phyloP scores from a whole-genome alignment of 2,888 invertebrate species.

The Lithophane socia region DNA sequence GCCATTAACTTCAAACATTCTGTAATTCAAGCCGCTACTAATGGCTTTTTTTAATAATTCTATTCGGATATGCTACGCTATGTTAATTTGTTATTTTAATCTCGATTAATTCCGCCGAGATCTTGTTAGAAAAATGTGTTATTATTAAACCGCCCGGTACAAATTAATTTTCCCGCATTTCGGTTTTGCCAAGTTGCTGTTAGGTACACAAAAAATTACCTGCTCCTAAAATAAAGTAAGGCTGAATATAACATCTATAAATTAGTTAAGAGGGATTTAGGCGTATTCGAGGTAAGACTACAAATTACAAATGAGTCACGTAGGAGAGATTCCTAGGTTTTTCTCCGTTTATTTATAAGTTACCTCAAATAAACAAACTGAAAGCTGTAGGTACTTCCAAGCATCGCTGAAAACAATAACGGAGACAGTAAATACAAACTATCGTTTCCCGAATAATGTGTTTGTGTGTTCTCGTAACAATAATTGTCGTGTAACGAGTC shows the following conservation, averaged over 20 bases:
- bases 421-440: slow-evolving; percentile 55
- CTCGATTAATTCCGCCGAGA: slow-evolving; percentile 27
- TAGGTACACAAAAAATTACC: slow-evolving; percentile 42
- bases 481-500: slow-evolving; percentile 83
- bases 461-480: slow-evolving; percentile 80
- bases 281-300: slow-evolving; percentile 40
- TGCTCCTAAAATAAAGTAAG: slow-evolving; percentile 35
- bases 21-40: slow-evolving; percentile 45
- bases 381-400: slow-evolving; percentile 12
- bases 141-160: slow-evolving; percentile 17
- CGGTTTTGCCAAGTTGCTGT: slow-evolving; percentile 22
- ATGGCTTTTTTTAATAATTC: slow-evolving; percentile 42
- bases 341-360: slow-evolving; percentile 11
- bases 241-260: slow-evolving; percentile 48
- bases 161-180: slow-evolving; percentile 49
- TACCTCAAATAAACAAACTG: slow-evolving; percentile 15
- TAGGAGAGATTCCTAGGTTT: slow-evolving; percentile 37
- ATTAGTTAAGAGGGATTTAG: slow-evolving; percentile 54
- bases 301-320: slow-evolving; percentile 44
- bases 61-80: slow-evolving; percentile 15
- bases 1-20: slow-evolving; percentile 59
- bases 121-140: slow-evolving; percentile 36
- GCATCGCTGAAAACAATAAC: slow-evolving; percentile 36
- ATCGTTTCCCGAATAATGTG: slow-evolving; percentile 72
- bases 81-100: slow-evolving; percentile 41